Conservation (phyloP, 2,888 invertebrate genomes). For the Dorcus parallelipipedus region DNA sequence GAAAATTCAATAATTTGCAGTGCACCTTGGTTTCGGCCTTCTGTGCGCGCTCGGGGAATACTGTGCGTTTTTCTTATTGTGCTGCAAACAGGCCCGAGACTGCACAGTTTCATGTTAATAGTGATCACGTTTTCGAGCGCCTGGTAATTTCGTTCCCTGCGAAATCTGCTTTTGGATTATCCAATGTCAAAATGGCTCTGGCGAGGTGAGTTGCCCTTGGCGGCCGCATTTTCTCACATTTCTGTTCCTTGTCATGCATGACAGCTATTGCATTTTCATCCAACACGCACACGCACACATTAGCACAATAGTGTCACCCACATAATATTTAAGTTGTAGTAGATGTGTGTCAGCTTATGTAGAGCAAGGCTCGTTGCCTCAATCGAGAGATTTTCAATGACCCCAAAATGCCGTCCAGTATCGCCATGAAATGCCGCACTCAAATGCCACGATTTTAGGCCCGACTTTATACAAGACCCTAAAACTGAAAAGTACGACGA, state of each 20-base stretch:
- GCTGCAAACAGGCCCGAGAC: too few species aligned
- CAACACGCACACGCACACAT: not conserved
- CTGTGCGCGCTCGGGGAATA: too few species aligned
- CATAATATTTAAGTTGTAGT: slow-evolving; percentile 19
- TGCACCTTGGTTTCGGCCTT: too few species aligned
- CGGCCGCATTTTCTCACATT: not conserved
- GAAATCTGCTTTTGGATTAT: slow-evolving; percentile 53
- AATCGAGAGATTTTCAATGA: slow-evolving; percentile 41
- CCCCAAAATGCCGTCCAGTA: slow-evolving; percentile 39
- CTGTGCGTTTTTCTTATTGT: too few species aligned
- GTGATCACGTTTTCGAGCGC: not conserved
- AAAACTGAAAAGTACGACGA: slow-evolving; percentile 3
- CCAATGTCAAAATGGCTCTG: slow-evolving; percentile 66
- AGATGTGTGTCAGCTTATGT: slow-evolving; percentile 36
- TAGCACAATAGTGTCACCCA: slow-evolving; percentile 25
- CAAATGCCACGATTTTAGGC: slow-evolving; percentile 27
- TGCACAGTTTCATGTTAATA: not conserved
- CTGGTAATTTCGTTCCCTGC: slow-evolving; percentile 2
- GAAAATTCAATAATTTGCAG: not conserved
- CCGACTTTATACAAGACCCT: slow-evolving; percentile 15
- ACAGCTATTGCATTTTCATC: not conserved
- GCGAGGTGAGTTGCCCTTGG: slow-evolving; percentile 55
- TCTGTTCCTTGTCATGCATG: not conserved
- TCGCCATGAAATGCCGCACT: slow-evolving; percentile 29
- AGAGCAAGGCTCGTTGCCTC: slow-evolving; percentile 39